Base-by-base conservation (phyloP, 2,113 vertebrate genomes). In the Psephotus haematonotus region DNA sequence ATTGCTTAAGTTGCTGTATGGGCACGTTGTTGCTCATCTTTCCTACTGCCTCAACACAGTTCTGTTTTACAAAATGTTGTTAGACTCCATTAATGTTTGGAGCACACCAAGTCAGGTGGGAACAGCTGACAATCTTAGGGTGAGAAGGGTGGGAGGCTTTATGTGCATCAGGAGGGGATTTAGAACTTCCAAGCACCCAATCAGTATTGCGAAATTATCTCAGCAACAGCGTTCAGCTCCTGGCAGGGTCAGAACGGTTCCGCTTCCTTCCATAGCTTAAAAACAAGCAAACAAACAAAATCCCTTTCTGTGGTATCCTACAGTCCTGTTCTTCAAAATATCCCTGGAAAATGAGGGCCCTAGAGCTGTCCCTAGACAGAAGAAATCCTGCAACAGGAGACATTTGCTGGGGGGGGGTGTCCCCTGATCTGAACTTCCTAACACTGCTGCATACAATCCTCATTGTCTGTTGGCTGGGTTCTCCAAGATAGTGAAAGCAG, bases 1-100 rank as follows among this genome's bases (percentile, higher is more conserved):
- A 1, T 17, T 64, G 50, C 18, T 3, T 41, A 41, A 46, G 46
- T 37, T 3, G 0, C 65, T 1, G 0, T n/a, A 15, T 50, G 23
- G 53, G 13, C 33, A 89, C 2, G 0, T n/a, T 28, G 29, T 39
- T 77, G n/a, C 44, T 57, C 72, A 37, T 70, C 70, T 79, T 84
- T 78, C 60, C 31, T 31, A 49, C 18, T 62, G n/a, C n/a, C 17
- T 78, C 82, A 52, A 5, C 17, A 74, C 27, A 70, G 49, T 12
- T 89, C 72, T 91, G 59, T 22, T 49, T 74, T 22, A 24, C 14
- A 43, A 74, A 64, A 18, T n/a, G 10, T 27, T 60, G 4, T 24
- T 33, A 46, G 81, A 44, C 53, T 62, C 20, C 72, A 17, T 35
- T 74, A 35, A 13, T 62, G 29, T 57, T 87, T 62, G 37, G 50